Evolutionary conservation across 2,797 vertebrate species (phyloP), one percentile per base, ranked within the genome.

Genomic region (Falco biarmicus): DNA sequence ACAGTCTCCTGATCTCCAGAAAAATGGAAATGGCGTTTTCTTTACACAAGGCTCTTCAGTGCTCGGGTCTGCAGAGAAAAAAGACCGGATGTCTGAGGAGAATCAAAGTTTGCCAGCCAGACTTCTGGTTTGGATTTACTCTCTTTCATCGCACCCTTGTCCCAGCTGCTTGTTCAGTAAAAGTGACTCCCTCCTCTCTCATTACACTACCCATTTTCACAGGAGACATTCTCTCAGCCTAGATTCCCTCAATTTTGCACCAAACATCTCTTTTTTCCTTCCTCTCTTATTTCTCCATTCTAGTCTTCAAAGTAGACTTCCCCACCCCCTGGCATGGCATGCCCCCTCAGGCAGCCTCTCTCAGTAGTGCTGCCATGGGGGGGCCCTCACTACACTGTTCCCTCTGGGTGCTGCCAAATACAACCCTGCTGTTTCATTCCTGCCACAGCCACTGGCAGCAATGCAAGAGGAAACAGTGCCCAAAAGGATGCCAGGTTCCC

Each of bases 121-220:
- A 59, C 39, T 41, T 84, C 94, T 94, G 88, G 66, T 90, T 85
- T 90, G 74, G 80, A 88, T 96, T 95, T 83, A 79, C n/a, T 59
- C 29, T 84, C 73, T 90, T 96, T 86, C 88, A 94, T 90, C 77
- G 79, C 74, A 76, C 19, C 54, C 80, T 84, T 90, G 34, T 89
- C 32, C 34, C 34, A 95, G 91, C 78, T 87, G 84, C 60, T 77
- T 60, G 47, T 75, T 86, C 85, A 86, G 73, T 81, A 81, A 43
- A 88, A 95, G 90, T 56, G 54, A 54, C 63, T 71, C 59, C 54
- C 43, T 89, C 34, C 25, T 86, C 60, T 61, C 73, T 65, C 57
- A 22, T 57, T 83, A 64, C 50, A 25, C 25, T 56, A 29, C 50
- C 20, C 6, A 0, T 54, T 93, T 87, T 43, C 56, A 77, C 24